Percentiles rank a stretch among this genome's conserved stretches.
Conservation (phyloP, 2,113 vertebrate genomes). For the Gasterosteus nipponicus region DNA sequence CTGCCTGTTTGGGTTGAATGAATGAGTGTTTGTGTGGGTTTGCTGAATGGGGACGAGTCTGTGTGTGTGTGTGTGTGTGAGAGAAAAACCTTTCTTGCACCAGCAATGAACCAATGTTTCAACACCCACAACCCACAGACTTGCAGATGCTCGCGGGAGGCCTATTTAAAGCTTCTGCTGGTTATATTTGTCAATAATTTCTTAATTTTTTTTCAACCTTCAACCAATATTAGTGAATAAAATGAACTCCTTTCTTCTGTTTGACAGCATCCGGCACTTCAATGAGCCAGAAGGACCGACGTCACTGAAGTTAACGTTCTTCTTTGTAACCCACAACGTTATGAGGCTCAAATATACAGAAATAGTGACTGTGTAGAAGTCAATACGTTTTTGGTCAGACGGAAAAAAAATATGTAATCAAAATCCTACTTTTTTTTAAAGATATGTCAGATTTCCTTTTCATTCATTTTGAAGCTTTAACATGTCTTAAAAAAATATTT, state of each 20-base stretch:
- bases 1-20: conserved; percentile 21
- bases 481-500: background rate
- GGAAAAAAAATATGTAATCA: background rate
- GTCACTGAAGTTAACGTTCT: background rate
- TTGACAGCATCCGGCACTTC: background rate
- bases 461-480: background rate
- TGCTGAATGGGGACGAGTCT: conserved; percentile 13
- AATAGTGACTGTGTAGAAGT: background rate
- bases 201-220: no score
- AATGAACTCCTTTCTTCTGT: background rate
- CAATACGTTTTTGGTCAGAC: background rate
- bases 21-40: conserved; percentile 46
- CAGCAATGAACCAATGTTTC: background rate
- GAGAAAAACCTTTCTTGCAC: background rate
- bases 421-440: background rate
- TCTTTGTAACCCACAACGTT: background rate
- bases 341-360: background rate
- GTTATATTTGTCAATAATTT: background rate
- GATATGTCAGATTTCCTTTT: background rate
- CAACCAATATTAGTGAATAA: background rate
- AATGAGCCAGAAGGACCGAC: background rate
- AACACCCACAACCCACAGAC: background rate
- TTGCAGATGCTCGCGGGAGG: no score
- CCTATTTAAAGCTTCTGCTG: background rate
- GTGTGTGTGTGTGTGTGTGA: conserved; percentile 13